phyloP scores from a whole-genome alignment of 2,113 vertebrate genomes.

The Pedetes capensis region DNA sequence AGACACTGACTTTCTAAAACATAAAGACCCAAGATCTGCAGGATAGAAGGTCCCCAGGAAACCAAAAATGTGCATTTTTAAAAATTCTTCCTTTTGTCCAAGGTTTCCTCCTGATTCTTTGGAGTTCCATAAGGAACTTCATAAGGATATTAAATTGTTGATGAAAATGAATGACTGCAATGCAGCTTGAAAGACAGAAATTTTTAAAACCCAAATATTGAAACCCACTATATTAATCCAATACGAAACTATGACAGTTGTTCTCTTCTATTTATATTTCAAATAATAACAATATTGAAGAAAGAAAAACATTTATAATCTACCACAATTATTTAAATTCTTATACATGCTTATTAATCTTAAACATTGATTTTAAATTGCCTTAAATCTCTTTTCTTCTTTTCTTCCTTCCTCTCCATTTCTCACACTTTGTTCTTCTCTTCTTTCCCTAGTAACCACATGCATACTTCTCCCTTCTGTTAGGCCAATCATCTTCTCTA shows the following conservation, averaged over 20 bases:
- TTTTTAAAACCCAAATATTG: background rate
- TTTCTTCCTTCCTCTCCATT: too few species aligned
- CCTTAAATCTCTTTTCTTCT: too few species aligned
- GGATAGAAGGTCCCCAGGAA: background rate
- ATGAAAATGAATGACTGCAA: background rate
- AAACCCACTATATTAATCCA: background rate
- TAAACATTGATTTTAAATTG: background rate
- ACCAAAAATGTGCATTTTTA: background rate
- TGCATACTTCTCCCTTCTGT: too few species aligned
- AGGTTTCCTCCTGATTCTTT: background rate
- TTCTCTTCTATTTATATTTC: background rate
- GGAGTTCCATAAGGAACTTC: too few species aligned
- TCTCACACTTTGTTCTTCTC: too few species aligned
- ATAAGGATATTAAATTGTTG: background rate
- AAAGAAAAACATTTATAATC: background rate
- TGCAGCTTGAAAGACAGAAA: background rate
- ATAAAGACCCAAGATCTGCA: background rate
- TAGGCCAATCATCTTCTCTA: too few species aligned
- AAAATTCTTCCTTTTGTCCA: background rate
- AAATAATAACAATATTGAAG: background rate
- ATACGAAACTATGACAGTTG: background rate
- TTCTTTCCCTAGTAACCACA: too few species aligned
- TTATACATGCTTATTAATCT: background rate
- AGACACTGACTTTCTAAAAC: background rate
- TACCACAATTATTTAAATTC: constrained; percentile 36